Percentiles rank a stretch among this genome's conserved stretches.
Conservation (phyloP, 2,888 invertebrate species). For the Graphium colonna region DNA sequence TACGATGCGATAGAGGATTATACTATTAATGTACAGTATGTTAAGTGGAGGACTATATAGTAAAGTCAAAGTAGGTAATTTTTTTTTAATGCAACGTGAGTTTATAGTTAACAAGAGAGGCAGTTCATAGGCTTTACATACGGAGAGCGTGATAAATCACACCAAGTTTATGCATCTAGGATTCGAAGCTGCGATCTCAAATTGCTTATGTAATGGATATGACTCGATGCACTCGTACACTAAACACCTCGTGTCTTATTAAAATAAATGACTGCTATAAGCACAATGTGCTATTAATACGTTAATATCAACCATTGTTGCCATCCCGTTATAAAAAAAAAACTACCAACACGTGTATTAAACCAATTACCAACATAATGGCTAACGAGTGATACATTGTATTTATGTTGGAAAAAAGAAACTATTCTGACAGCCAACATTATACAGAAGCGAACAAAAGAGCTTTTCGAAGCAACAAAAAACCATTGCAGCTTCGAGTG, state of each 20-base stretch:
- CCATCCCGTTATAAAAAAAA: not conserved
- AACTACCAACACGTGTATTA: slow-evolving; percentile 8
- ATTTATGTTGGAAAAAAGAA: slow-evolving; percentile 8
- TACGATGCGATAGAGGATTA: slow-evolving; percentile 61
- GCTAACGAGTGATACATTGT: slow-evolving; percentile 11
- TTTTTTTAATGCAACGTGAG: too few relatives aligned
- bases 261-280: not conserved
- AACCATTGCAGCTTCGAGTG: not conserved
- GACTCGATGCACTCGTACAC: too few relatives aligned
- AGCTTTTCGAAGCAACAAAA: slow-evolving; percentile 9
- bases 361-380: slow-evolving; percentile 14
- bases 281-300: slow-evolving; percentile 1
- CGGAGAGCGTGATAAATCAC: too few relatives aligned
- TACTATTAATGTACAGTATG: slow-evolving; percentile 9
- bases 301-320: not conserved
- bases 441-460: slow-evolving; percentile 17
- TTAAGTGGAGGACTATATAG: too few relatives aligned
- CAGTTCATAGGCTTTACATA: too few relatives aligned
- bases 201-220: too few relatives aligned
- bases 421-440: not conserved
- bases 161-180: too few relatives aligned
- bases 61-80: too few relatives aligned
- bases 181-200: not conserved
- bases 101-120: too few relatives aligned
- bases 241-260: not conserved